These are phyloP conservation scores for Euura saliciscinereae DNA, from an alignment of 1,140 invertebrate species.

Conservation along the genomic window DNA sequence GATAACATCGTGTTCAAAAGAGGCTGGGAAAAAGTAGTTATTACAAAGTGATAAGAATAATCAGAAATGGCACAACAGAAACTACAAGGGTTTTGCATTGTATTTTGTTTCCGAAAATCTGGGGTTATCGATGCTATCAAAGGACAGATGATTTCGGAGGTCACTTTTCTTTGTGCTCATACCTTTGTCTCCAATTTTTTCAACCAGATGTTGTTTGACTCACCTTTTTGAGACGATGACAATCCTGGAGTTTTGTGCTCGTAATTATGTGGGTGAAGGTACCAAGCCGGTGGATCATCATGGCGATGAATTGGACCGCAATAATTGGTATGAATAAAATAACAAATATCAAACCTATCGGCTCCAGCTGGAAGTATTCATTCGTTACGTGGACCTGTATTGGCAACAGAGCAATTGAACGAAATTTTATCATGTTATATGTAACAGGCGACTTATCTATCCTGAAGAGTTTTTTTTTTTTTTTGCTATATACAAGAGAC, in stretches of 20 bases:
- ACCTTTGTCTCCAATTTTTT: too few species aligned
- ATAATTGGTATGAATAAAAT: conserved; percentile 73
- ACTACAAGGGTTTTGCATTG: too few species aligned
- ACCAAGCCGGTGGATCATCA: conserved; percentile 84
- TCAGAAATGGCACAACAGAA: too few species aligned
- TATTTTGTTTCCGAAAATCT: too few species aligned
- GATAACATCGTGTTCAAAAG: too few species aligned
- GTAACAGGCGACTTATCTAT: too few species aligned
- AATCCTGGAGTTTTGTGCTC: conserved; percentile 69
- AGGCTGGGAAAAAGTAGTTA: too few species aligned
- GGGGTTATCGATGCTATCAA: conserved; percentile 23
- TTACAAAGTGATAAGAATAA: too few species aligned
- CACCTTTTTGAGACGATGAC: conserved; percentile 40
- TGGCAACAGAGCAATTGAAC: too few species aligned
- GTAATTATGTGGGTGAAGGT: conserved; percentile 86
- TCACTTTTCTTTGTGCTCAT: conserved; percentile 25
- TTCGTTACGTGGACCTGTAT: conserved; percentile 59
- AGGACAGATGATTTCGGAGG: conserved; percentile 28
- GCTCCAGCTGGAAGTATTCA: conserved; percentile 72
- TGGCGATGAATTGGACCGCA: conserved; percentile 82
- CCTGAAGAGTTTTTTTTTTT: too few species aligned
- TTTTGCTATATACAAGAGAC: too few species aligned
- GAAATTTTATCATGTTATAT: too few species aligned
- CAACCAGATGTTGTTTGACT: conserved; percentile 24
- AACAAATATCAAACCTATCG: conserved; percentile 78